Base-by-base conservation (phyloP, 2,113 vertebrate species). In the Silurus meridionalis region DNA sequence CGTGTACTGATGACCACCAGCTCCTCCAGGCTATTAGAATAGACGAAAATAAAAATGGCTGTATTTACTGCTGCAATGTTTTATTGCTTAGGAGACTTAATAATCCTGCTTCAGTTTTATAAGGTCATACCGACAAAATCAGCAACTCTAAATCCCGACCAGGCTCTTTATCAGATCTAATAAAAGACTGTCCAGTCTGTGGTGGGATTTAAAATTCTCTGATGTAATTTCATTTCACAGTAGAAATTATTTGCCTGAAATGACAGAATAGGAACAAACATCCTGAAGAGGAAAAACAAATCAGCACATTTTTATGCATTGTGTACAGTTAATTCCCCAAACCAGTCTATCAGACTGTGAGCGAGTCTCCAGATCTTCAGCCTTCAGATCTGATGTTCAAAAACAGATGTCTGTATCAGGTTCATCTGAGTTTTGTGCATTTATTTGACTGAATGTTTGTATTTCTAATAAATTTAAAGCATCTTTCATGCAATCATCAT, bases 161-260 rank as follows among this genome's bases (percentile, higher is more conserved):
- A 8, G 53, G 14, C 75, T 57, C 53, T 28, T 79, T 79, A 79
- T 79, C 75, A 79, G 52, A 79, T 57, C 75, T 57, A 79, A 53
- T 79, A 79, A 79, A 79, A 79, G 37, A 28, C 23, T 57, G n/a
- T 0, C 14, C 75, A 57, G 53, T 28, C 75, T 79, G 75, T 57
- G 53, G 53, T 58, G 75, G 75, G 75, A 57, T 79, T 79, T 79
- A 57, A 79, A 79, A 79, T 23, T 14, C 75, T 79, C 75, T 53
- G 9, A 79, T 57, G 75, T 79, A 28, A 79, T 79, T 79, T 58
- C 53, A 28, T 57, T 19, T 23, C 19, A n/a, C 75, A 57, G 53
- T 14, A 57, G 75, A 58, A 28, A 79, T 79, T 25, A 79, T 58
- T 79, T 79, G 13, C 28, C 52, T 17, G 53, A 78, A 78, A 57